Conservation (phyloP, 2,797 vertebrate genomes). For the Hipposideros larvatus region DNA sequence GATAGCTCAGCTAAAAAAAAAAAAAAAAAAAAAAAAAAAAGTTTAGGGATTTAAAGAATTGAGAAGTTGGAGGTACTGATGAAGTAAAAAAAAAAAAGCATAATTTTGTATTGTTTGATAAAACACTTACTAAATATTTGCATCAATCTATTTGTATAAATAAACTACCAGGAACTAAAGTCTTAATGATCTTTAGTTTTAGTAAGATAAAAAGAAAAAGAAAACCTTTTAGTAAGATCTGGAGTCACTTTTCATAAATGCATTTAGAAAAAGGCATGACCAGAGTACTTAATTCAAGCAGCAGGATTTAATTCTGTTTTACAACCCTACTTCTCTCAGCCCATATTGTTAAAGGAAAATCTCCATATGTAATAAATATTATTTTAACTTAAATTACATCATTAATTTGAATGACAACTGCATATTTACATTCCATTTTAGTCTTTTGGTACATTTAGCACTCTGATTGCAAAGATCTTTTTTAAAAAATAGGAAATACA, state of each 20-base stretch:
- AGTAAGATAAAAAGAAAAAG: neutral
- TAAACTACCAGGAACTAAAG: neutral
- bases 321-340: neutral
- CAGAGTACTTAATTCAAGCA: neutral
- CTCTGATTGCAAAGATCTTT: neutral
- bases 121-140: neutral
- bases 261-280: neutral
- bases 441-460: conserved; percentile 3
- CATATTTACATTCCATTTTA: neutral
- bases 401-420: conserved; percentile 8
- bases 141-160: neutral
- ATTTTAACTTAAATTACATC: conserved; percentile 23
- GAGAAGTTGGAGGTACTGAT: neutral
- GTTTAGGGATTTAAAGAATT: neutral
- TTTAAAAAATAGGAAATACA: neutral
- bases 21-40: too few species aligned
- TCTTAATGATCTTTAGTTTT: neutral
- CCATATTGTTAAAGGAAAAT: conserved; percentile 1
- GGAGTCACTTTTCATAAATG: neutral
- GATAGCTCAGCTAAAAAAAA: too few species aligned
- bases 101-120: neutral
- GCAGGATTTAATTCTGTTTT: neutral
- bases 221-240: neutral
- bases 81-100: neutral
- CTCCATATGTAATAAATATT: neutral